phyloP scores from a whole-genome alignment of 2,888 invertebrate genomes.

The Liodrosophila aerea region DNA sequence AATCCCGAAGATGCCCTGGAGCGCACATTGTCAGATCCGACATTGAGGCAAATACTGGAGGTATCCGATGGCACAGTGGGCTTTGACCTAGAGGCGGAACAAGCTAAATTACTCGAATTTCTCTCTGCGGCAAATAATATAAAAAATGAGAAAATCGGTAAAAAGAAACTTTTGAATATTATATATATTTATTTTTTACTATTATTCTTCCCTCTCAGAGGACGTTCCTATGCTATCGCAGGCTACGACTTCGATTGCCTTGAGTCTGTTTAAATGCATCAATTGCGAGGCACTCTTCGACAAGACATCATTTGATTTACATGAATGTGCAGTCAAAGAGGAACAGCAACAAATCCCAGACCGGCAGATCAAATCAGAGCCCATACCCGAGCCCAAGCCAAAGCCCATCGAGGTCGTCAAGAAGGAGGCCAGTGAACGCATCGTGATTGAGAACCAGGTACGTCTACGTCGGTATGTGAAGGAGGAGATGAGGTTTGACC shows the following conservation, averaged over 20 bases:
- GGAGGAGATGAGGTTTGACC: constrained; percentile 80
- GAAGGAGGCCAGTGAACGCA: constrained; percentile 62
- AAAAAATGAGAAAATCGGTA: too few relatives aligned
- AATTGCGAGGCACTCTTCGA: constrained; percentile 77
- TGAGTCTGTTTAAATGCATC: constrained; percentile 70
- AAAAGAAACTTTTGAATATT: too few relatives aligned
- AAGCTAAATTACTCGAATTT: constrained; percentile 69
- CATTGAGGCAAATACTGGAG: constrained; percentile 48
- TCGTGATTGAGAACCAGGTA: constrained; percentile 80
- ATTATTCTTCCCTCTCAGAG: too few relatives aligned
- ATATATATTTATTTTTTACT: too few relatives aligned
- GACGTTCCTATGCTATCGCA: too few relatives aligned
- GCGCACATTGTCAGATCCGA: constrained; percentile 55
- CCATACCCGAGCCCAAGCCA: too few relatives aligned
- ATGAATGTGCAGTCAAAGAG: constrained; percentile 72
- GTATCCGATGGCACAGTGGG: constrained; percentile 35
- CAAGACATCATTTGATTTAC: constrained; percentile 61
- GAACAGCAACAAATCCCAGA: constrained; percentile 52
- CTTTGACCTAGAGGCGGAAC: constrained; percentile 71
- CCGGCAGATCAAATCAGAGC: background rate
- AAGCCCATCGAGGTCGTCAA: constrained; percentile 14
- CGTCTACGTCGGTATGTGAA: constrained; percentile 80
- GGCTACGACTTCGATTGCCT: constrained; percentile 12
- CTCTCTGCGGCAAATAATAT: constrained; percentile 51
- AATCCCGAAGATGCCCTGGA: constrained; percentile 43